These are phyloP conservation scores for Trichogramma pretiosum DNA, from an alignment of 1,140 invertebrate species.

Conservation along the genomic window DNA sequence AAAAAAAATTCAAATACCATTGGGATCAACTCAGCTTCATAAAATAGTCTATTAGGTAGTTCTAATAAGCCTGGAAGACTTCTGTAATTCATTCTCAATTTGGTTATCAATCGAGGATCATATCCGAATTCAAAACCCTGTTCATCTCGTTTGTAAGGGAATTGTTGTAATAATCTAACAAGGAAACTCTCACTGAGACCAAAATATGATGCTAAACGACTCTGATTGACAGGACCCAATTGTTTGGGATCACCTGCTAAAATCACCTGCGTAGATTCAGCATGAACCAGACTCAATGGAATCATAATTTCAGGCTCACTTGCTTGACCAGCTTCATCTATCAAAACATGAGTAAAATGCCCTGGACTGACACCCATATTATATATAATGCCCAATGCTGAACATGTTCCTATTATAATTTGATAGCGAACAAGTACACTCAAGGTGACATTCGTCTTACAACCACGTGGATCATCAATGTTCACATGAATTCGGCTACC, in stretches of 20 bases:
- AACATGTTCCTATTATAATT: conserved; percentile 77
- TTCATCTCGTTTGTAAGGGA: conserved; percentile 58
- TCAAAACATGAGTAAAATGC: conserved; percentile 79
- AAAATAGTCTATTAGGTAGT: conserved; percentile 74
- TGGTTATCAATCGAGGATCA: conserved; percentile 62
- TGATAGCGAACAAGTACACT: conserved; percentile 59
- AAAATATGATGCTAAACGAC: conserved; percentile 51
- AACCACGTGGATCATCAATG: conserved; percentile 30
- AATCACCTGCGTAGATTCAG: conserved; percentile 57
- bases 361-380: conserved; percentile 56
- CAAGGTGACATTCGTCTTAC: conserved; percentile 45
- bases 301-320: conserved; percentile 83
- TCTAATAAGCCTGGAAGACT: conserved; percentile 68
- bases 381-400: conserved; percentile 60
- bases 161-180: conserved; percentile 55
- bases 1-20: conserved; percentile 34
- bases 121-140: conserved; percentile 50
- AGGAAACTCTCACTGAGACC: conserved; percentile 65
- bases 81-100: conserved; percentile 67
- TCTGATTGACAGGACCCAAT: conserved; percentile 74
- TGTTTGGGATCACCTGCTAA: conserved; percentile 88
- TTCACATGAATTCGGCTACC: conserved; percentile 6
- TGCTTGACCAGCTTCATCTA: conserved; percentile 87
- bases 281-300: conserved; percentile 50
- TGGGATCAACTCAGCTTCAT: conserved; percentile 60